These are phyloP conservation scores for Phalacrocorax carbo DNA, from an alignment of 2,113 vertebrate species.

Conservation along the genomic window DNA sequence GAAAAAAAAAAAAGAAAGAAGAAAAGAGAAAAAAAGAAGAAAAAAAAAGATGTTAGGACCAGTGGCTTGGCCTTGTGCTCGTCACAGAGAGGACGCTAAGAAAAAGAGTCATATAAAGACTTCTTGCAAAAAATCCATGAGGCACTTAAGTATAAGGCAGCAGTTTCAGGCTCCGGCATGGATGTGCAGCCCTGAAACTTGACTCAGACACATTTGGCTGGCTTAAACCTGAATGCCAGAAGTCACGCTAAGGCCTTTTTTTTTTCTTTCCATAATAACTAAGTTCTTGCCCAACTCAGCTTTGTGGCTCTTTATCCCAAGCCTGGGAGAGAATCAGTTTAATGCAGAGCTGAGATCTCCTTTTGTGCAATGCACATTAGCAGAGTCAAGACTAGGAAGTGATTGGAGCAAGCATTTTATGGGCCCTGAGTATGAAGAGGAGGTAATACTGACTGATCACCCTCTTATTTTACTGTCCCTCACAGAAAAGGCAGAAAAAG, in stretches of 20 bases:
- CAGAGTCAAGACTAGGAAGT: background rate
- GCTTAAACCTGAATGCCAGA: background rate
- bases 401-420: background rate
- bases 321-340: background rate
- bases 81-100: background rate
- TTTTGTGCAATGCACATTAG: background rate
- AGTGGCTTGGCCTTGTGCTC: background rate
- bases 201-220: background rate
- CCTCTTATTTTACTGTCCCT: background rate
- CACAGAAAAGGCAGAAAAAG: background rate
- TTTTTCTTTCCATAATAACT: background rate
- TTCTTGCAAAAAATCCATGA: background rate
- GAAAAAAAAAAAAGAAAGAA: fast-evolving
- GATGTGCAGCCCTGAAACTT: background rate
- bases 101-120: background rate
- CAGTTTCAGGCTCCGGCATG: background rate
- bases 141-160: background rate
- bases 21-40: fast-evolving
- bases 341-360: background rate
- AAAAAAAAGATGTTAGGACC: fast-evolving
- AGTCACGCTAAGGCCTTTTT: background rate
- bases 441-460: background rate
- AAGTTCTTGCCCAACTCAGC: background rate
- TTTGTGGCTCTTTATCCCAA: background rate
- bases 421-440: no score